A percentile compares a stretch with the other conserved stretches of the same genome.
These are phyloP conservation scores for Macroglossus sobrinus DNA, from an alignment of 2,113 vertebrate genomes.

Conservation along the genomic window DNA sequence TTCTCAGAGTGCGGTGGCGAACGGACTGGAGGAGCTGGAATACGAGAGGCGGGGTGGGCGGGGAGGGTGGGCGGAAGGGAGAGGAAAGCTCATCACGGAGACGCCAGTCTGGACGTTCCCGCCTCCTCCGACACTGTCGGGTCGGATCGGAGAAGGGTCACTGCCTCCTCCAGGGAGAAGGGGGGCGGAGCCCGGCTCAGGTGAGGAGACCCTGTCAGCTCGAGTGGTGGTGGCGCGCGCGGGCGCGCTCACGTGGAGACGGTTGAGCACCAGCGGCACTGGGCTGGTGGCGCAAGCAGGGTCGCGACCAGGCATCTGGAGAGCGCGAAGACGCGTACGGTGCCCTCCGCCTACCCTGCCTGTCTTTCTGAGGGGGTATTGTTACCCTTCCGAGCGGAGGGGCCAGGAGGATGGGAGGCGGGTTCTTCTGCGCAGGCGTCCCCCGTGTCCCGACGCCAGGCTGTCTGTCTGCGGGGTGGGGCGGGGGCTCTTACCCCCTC, in stretches of 20 bases:
- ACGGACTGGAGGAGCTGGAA: not conserved
- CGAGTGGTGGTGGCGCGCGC: not conserved
- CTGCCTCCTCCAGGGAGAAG: slow-evolving; percentile 62
- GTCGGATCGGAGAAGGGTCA: slow-evolving; percentile 61
- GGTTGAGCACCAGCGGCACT: not conserved
- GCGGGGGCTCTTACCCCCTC: slow-evolving; percentile 16
- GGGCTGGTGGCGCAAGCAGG: not conserved
- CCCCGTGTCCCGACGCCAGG: slow-evolving; percentile 66
- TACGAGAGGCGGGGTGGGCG: slow-evolving; percentile 26
- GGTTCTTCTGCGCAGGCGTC: slow-evolving; percentile 59
- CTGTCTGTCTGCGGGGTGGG: slow-evolving; percentile 40
- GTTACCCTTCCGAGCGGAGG: slow-evolving; percentile 45
- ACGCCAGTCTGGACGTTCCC: slow-evolving; percentile 57
- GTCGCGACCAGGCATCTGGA: not conserved
- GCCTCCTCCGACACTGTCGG: slow-evolving; percentile 43
- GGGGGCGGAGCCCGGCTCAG: slow-evolving; percentile 76
- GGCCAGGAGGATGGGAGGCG: not conserved
- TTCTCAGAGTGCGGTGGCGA: slow-evolving; percentile 1
- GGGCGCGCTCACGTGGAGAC: slow-evolving; percentile 41
- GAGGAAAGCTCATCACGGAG: slow-evolving; percentile 37
- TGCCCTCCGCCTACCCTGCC: not conserved
- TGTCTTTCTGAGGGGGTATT: slow-evolving; percentile 38
- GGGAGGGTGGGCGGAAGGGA: slow-evolving; percentile 29
- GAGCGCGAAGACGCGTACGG: not conserved
- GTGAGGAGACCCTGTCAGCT: slow-evolving; percentile 54